Percentiles rank a stretch among this genome's conserved stretches.
Conservation (phyloP, 2,113 vertebrate species). For the Hemiprocne comata region DNA sequence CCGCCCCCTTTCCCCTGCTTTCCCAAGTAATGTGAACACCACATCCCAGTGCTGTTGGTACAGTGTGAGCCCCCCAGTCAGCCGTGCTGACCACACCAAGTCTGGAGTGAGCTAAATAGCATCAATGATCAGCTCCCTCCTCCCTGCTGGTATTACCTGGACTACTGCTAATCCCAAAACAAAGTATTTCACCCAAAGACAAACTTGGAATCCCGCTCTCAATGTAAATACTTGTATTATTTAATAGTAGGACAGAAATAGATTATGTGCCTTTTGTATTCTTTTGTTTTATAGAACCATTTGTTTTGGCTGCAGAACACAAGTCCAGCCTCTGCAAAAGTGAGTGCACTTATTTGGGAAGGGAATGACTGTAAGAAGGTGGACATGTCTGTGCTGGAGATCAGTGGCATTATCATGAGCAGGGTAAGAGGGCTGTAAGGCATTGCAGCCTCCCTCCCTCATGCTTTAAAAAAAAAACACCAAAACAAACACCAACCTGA, state of each 20-base stretch:
- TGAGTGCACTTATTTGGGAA: slow-evolving; percentile 98
- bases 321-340: slow-evolving; percentile 91
- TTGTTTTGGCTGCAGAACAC: slow-evolving; percentile 94
- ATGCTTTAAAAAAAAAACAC: fast-evolving
- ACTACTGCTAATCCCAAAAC: neutral
- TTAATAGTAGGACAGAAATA: neutral
- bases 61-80: neutral
- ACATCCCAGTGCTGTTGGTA: fast-evolving
- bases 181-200: neutral
- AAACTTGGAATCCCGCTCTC: neutral
- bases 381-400: slow-evolving; percentile 97
- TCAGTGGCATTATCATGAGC: slow-evolving; percentile 96
- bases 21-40: fast-evolving
- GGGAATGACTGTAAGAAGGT: slow-evolving; percentile 96
- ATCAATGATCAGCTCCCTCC: neutral
- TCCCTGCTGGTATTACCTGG: fast-evolving
- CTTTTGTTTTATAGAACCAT: slow-evolving; percentile 80
- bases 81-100: fast-evolving
- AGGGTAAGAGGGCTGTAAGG: slow-evolving; percentile 76
- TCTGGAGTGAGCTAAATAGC: neutral
- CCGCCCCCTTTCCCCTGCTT: fast-evolving
- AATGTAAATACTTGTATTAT: neutral
- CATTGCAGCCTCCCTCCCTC: neutral
- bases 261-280: neutral
- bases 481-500: neutral